Evolutionary conservation across 64 coral and sea anemone genomes (phyloP).

Genomic region (Actinia tenebrosa): DNA sequence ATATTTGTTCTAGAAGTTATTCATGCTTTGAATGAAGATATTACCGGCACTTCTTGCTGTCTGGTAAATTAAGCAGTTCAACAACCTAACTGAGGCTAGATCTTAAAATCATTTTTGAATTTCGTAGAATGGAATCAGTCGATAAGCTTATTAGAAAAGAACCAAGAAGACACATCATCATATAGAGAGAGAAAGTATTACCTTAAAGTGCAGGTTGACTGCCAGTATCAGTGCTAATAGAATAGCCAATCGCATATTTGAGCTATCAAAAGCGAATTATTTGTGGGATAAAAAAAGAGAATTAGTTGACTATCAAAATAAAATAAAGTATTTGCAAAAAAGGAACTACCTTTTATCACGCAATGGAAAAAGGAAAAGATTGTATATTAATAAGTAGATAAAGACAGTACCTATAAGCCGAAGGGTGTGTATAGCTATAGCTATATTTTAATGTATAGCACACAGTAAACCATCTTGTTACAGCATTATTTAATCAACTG

Average conservation of each 20-base stretch:
- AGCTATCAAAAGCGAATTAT: neutral
- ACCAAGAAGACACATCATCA: neutral
- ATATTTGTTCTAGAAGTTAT: too few species aligned
- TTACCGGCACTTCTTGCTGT: too few species aligned
- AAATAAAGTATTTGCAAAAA: neutral
- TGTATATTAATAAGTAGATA: neutral
- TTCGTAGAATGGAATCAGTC: neutral
- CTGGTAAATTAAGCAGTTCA: too few species aligned
- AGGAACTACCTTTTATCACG: neutral
- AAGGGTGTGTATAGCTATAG: neutral
- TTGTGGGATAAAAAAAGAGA: neutral
- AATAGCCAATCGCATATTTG: neutral
- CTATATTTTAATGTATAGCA: neutral
- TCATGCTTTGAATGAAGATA: too few species aligned
- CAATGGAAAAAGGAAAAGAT: neutral
- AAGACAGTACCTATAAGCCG: too few species aligned
- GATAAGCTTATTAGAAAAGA: neutral
- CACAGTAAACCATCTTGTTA: neutral
- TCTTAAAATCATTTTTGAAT: neutral
- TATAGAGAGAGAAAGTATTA: neutral
- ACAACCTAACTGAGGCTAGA: too few species aligned
- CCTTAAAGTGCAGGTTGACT: neutral
- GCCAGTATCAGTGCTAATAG: neutral
- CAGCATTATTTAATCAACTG: conserved; percentile 1
- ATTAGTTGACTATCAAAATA: neutral